These are phyloP conservation scores for Hermaeophaga mercurialis DNA, from an alignment of 2,888 invertebrate genomes.

Conservation along the genomic window DNA sequence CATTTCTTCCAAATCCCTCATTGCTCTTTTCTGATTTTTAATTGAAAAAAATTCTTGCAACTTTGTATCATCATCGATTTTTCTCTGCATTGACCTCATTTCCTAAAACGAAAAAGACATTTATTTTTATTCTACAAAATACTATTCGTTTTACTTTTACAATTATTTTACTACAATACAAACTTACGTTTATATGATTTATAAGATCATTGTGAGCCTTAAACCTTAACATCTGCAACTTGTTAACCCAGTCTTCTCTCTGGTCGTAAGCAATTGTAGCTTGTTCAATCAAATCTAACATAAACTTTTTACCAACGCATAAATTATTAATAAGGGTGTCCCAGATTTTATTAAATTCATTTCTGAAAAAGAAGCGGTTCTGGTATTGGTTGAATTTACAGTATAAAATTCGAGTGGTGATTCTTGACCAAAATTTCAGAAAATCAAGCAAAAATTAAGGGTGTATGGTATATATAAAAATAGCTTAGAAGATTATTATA, in stretches of 20 bases:
- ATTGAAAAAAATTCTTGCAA: slow-evolving; percentile 83
- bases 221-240: slow-evolving; percentile 78
- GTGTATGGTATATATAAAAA: too few species aligned
- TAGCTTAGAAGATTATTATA: too few species aligned
- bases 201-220: slow-evolving; percentile 75
- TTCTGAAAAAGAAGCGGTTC: slow-evolving; percentile 62
- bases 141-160: too few species aligned
- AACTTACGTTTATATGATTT: slow-evolving; percentile 65
- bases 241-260: slow-evolving; percentile 79
- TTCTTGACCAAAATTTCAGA: too few species aligned
- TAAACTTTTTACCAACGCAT: slow-evolving; percentile 78
- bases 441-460: too few species aligned
- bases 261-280: slow-evolving; percentile 91
- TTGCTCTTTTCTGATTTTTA: slow-evolving; percentile 81
- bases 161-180: too few species aligned
- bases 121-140: not conserved
- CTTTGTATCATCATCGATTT: slow-evolving; percentile 83
- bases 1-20: slow-evolving; percentile 74
- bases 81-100: slow-evolving; percentile 84
- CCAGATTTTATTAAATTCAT: slow-evolving; percentile 81
- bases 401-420: too few species aligned
- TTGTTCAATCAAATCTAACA: slow-evolving; percentile 85
- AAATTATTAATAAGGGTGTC: slow-evolving; percentile 76
- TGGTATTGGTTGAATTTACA: too few species aligned
- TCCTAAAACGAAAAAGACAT: slow-evolving; percentile 60